A percentile compares a stretch with the other conserved stretches of the same genome.
Evolutionary conservation across 2,888 invertebrate genomes (phyloP).

Genomic region (Ametastegia equiseti): DNA sequence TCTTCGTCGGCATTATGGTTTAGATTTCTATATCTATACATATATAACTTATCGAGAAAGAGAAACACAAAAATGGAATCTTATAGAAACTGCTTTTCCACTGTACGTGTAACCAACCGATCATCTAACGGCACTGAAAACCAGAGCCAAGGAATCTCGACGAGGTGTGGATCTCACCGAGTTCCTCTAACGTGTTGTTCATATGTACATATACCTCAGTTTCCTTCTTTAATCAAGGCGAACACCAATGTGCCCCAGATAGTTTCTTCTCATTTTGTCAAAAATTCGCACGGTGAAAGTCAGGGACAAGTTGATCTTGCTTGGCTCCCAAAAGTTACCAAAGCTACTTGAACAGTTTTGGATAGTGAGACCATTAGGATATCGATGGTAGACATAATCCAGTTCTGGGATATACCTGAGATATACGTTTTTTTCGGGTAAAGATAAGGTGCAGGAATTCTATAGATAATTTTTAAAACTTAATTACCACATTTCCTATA

Average conservation of each 20-base stretch:
- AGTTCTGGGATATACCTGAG: background rate
- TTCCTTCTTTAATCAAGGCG: background rate
- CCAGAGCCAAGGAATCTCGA: slow-evolving; percentile 11
- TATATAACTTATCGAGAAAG: background rate
- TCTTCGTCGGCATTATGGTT: slow-evolving; percentile 3
- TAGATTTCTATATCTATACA: background rate
- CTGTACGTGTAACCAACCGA: slow-evolving; percentile 6
- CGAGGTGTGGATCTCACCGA: background rate
- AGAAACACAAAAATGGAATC: slow-evolving; percentile 41
- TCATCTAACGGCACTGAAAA: slow-evolving; percentile 41
- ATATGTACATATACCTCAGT: background rate
- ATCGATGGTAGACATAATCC: background rate
- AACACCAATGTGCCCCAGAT: background rate
- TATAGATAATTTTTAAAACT: slow-evolving; percentile 6
- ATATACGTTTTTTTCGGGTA: background rate
- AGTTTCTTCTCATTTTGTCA: background rate
- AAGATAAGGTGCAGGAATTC: background rate
- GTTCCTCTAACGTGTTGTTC: background rate
- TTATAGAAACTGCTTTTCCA: slow-evolving; percentile 28
- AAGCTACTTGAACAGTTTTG: background rate
- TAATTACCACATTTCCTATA: background rate
- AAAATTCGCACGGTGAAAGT: background rate
- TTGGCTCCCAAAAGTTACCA: background rate
- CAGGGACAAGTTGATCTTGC: background rate
- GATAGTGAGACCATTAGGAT: slow-evolving; percentile 3